Evolutionary conservation across 2,797 vertebrate species (phyloP), one percentile per base, ranked within the genome.

Genomic region (Crenuchus spilurus): DNA sequence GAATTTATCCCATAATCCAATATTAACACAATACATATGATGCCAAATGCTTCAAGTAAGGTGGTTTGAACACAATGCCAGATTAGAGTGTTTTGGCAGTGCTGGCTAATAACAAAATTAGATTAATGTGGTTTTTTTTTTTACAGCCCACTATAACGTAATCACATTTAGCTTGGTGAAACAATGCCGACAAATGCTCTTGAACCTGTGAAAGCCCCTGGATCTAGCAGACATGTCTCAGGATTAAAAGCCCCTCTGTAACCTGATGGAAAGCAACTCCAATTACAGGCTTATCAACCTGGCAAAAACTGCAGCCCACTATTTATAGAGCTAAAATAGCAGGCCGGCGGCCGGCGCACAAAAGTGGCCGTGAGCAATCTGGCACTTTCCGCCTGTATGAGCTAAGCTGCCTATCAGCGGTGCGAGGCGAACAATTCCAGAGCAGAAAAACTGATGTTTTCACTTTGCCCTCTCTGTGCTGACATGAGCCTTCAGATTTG

Each of bases 241-340:
- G 76, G 71, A 78, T 76, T 79, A 81, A 76, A 79, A 82, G 66
- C 70, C 60, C 37, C 70, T 80, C 52, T 54, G 72, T 66, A 70
- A 80, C 76, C 79, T 72, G 78, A 80, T 67, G 68, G 68, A 72
- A 67, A 58, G 71, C 74, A 76, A 67, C 77, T 80, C 70, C 72
- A 82, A 80, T 82, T 84, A 84, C 77, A 77, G 72, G 63, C 72
- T 77, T 79, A 78, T 84, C 75, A 80, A 76, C 68, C 77, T 80
- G 67, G 67, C 76, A 70, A 78, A 79, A 81, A 79, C 70, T 68
- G 35, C 70, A 82, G 74, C 28, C 2, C 26, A 70, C 78, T 84
- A 82, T 84, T 82, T 80, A 72, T 82, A 84, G 74, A 52, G 66
- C 77, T 24, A 33, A 70, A 77, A 74, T 70, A 82, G 70, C 74